phyloP scores from a whole-genome alignment of 2,888 invertebrate species.

The Rhodophaea formosa region DNA sequence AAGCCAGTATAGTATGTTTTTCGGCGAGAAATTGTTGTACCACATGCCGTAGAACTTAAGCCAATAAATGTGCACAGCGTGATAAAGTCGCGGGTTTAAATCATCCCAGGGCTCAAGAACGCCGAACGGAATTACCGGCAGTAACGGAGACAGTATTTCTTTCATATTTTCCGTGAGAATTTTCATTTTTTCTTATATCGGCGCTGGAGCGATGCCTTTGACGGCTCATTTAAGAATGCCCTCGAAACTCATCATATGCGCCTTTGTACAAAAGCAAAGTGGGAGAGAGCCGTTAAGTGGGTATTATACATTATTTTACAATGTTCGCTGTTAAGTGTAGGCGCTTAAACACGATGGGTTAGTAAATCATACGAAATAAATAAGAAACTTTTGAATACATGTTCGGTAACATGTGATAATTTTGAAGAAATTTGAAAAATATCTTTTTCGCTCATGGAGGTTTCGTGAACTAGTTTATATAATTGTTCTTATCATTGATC shows the following conservation, averaged over 20 bases:
- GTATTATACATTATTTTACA: slow-evolving; percentile 57
- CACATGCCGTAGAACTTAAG: slow-evolving; percentile 76
- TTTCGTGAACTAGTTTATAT: too few species aligned
- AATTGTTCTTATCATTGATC: too few species aligned
- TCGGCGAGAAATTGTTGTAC: slow-evolving; percentile 60
- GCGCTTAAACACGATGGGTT: slow-evolving; percentile 28
- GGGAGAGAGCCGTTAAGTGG: slow-evolving; percentile 52
- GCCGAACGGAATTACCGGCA: slow-evolving; percentile 61
- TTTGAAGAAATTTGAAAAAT: too few species aligned
- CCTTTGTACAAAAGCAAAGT: slow-evolving; percentile 46
- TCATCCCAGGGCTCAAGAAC: slow-evolving; percentile 65
- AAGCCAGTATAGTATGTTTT: slow-evolving; percentile 56
- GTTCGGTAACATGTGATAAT: too few species aligned
- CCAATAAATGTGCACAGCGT: slow-evolving; percentile 74
- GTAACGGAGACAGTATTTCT: slow-evolving; percentile 44
- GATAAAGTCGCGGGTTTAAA: slow-evolving; percentile 66
- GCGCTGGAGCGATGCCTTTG: slow-evolving; percentile 41
- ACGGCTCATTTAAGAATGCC: slow-evolving; percentile 52
- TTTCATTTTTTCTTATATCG: slow-evolving; percentile 42
- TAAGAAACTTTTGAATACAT: not conserved
- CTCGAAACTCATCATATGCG: slow-evolving; percentile 46
- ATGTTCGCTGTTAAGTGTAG: slow-evolving; percentile 55
- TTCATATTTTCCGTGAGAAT: slow-evolving; percentile 46
- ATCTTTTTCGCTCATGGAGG: too few species aligned
- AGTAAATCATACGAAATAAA: not conserved